A percentile compares a stretch with the other conserved stretches of the same genome.
Evolutionary conservation across 2,113 vertebrate species (phyloP).

Genomic region (Prochilodus magdalenae): DNA sequence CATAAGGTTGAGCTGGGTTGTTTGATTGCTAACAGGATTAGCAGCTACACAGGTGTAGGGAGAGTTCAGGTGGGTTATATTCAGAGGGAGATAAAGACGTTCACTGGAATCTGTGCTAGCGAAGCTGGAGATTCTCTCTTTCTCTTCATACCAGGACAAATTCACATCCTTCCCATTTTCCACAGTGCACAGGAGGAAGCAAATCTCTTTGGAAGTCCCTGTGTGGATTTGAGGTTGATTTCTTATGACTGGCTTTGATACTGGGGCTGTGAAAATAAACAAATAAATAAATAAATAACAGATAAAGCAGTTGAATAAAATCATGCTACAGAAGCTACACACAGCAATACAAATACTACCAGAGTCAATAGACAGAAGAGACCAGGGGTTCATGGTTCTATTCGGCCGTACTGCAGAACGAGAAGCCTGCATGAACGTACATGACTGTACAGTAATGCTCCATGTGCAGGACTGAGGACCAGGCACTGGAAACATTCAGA

Average conservation of each 20-base stretch:
- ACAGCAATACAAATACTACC: neutral
- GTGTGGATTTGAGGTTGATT: neutral
- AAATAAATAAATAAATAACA: too few species aligned
- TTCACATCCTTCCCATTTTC: slow-evolving; percentile 36
- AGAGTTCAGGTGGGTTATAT: neutral
- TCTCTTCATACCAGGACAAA: slow-evolving; percentile 37
- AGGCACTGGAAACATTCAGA: too few species aligned
- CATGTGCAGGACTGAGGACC: too few species aligned
- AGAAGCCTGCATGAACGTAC: too few species aligned
- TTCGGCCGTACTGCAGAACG: too few species aligned
- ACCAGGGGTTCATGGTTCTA: too few species aligned
- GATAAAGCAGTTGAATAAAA: neutral
- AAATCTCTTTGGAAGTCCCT: neutral
- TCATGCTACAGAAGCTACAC: neutral
- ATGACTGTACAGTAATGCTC: too few species aligned
- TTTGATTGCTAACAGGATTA: slow-evolving; percentile 21
- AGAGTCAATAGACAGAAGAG: too few species aligned
- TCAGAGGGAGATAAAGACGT: neutral
- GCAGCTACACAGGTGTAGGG: slow-evolving; percentile 23
- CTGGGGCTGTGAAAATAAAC: slow-evolving; percentile 1
- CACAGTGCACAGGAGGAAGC: slow-evolving; percentile 36
- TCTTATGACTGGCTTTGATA: slow-evolving; percentile 12
- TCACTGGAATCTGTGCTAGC: slow-evolving; percentile 17
- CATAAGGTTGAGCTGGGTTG: neutral
- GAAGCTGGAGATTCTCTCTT: slow-evolving; percentile 15